Base-by-base conservation (phyloP, 2,888 invertebrate species). In the Tetranychus piercei region DNA sequence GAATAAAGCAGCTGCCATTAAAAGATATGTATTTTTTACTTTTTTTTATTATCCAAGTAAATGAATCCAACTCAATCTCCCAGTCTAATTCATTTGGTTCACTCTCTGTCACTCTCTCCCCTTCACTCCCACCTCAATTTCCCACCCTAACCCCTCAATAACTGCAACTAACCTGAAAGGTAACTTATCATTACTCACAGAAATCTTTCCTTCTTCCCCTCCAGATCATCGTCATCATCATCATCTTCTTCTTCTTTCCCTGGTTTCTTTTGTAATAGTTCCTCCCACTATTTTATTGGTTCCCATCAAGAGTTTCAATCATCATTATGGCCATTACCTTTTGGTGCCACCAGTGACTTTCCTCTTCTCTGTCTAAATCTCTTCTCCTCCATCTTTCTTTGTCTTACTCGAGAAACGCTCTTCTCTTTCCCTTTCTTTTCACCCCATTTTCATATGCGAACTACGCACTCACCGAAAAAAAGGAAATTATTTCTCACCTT, bases 301-400 rank as follows among this genome's bases (percentile, higher is more conserved):
- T 55, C 55, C 55, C 55, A 55, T 55, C 55, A 55, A 11, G 55
- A 55, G 55, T 11, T 15, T 55, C 15, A 55, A 55, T 55, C 55
- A 15, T 55, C 55, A 55, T 55, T 55, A 55, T 55, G 9, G 15
- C 55, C 55, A 11, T 55, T 55, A 55, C 55, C 55, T 55, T 55
- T 34, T 34, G 34, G 34, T 55, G 55, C 55, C 6, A 11, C 55
- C 55, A 55, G 9, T 6, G 55, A 55, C 55, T 55, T 55, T 55
- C 55, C 2, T 6, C 55, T n/a, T 22, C 67, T 67, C 67, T 67
- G 15, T 67, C 22, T 22, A 11, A 11, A 9, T 55, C 55, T 7
- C 55, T 55, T 55, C 55, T 55, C 55, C 55, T 55, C 55, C 55
- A 55, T 55, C 55, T 55, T 23, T 23, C 69, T 69, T 23, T 67